phyloP scores from a whole-genome alignment of 2,888 invertebrate genomes.

The Orthosia cruda region DNA sequence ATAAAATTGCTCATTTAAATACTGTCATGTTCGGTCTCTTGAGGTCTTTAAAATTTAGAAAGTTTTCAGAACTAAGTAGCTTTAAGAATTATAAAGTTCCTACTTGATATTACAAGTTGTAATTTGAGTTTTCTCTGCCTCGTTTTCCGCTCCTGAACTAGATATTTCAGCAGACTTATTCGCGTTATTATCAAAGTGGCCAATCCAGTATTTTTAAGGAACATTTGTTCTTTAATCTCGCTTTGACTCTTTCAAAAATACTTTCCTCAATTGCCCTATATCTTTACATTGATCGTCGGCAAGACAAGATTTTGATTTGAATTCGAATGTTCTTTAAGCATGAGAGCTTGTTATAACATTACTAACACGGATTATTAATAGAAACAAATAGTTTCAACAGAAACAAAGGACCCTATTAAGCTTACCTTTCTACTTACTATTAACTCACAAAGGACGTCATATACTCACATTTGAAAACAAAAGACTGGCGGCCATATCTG shows the following conservation, averaged over 20 bases:
- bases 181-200: neutral
- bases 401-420: slow-evolving; percentile 53
- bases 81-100: slow-evolving; percentile 18
- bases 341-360: neutral
- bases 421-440: slow-evolving; percentile 44
- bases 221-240: neutral
- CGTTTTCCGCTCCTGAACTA: neutral
- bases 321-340: neutral
- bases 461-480: slow-evolving; percentile 51
- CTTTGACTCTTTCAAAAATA: neutral
- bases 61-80: slow-evolving; percentile 20
- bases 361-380: slow-evolving; percentile 15
- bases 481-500: slow-evolving; percentile 39
- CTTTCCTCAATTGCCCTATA: no score
- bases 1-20: slow-evolving; percentile 40
- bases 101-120: slow-evolving; percentile 6
- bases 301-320: no score
- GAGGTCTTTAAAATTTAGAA: slow-evolving; percentile 12
- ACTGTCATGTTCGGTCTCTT: slow-evolving; percentile 32
- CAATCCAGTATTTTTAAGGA: neutral
- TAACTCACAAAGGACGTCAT: slow-evolving; percentile 57
- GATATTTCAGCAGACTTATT: neutral
- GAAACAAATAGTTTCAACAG: slow-evolving; percentile 29
- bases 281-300: no score
- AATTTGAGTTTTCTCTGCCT: slow-evolving; percentile 1